A percentile compares a stretch with the other conserved stretches of the same genome.
phyloP scores from a whole-genome alignment of 2,113 vertebrate species.

The Lophius piscatorius region DNA sequence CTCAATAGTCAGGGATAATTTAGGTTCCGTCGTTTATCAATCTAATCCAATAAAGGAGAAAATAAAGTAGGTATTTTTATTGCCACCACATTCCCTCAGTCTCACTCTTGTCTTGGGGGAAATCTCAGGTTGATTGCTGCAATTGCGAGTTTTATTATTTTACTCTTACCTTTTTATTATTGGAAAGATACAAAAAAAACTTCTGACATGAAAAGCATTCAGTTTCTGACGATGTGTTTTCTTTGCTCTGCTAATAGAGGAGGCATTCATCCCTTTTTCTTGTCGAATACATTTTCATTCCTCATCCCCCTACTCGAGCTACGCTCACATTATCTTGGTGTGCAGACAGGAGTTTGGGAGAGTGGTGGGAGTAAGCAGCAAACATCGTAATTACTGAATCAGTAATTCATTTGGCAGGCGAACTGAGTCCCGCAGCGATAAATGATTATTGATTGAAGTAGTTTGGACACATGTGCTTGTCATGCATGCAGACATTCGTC shows the following conservation, averaged over 20 bases:
- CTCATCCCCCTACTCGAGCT: constrained; percentile 32
- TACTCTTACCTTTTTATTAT: constrained; percentile 43
- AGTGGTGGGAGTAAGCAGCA: constrained; percentile 46
- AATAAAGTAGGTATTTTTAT: constrained; percentile 34
- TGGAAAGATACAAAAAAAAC: constrained; percentile 56
- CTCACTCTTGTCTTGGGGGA: constrained; percentile 43
- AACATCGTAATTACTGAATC: constrained; percentile 70
- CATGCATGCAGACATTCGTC: constrained; percentile 32
- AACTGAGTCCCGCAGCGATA: constrained; percentile 56
- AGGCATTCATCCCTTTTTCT: constrained; percentile 57
- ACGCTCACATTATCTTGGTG: constrained; percentile 62
- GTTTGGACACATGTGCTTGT: constrained; percentile 58
- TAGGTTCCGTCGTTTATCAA: constrained; percentile 45
- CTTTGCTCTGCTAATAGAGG: constrained; percentile 47
- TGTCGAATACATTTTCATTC: constrained; percentile 35
- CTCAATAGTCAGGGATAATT: too few relatives aligned
- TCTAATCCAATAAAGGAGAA: constrained; percentile 49
- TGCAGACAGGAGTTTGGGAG: constrained; percentile 47
- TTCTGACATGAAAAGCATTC: constrained; percentile 44
- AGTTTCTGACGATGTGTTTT: constrained; percentile 40
- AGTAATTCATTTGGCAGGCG: constrained; percentile 65
- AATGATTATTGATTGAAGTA: constrained; percentile 75
- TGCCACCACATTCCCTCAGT: constrained; percentile 3
- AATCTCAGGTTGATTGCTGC: constrained; percentile 40
- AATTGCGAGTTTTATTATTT: constrained; percentile 19